A percentile compares a stretch with the other conserved stretches of the same genome.
These are phyloP conservation scores for Sminthurides aquaticus DNA, from an alignment of 2,888 invertebrate genomes.

Conservation along the genomic window DNA sequence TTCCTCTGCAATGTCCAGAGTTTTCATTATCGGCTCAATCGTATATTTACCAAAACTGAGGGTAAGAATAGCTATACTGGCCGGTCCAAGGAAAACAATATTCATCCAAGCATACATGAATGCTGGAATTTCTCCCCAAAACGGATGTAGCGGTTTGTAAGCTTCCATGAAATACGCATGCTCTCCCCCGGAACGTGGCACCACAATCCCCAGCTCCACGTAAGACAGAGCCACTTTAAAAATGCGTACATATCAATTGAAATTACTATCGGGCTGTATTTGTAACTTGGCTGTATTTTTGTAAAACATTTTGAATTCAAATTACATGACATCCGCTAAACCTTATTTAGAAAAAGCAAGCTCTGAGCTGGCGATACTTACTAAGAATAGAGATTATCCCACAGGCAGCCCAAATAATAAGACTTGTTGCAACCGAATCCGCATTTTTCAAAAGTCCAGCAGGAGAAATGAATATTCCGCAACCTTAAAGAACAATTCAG, in stretches of 20 bases:
- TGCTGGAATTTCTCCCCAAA: constrained; percentile 10
- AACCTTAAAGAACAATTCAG: neutral
- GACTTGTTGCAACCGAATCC: neutral
- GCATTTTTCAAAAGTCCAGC: neutral
- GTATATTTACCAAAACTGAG: neutral
- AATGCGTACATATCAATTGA: neutral
- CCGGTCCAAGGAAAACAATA: neutral
- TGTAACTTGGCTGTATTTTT: too few relatives aligned
- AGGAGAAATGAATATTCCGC: neutral
- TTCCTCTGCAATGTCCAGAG: neutral
- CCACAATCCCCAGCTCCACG: constrained; percentile 8
- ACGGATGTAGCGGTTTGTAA: constrained; percentile 12
- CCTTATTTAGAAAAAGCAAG: too few relatives aligned
- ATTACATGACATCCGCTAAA: neutral
- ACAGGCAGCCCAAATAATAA: neutral
- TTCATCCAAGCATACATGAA: neutral
- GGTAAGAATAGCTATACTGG: neutral
- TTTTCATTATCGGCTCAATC: neutral
- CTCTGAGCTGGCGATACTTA: too few relatives aligned
- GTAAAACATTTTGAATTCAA: neutral
- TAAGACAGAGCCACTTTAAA: constrained; percentile 10
- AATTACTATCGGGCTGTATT: too few relatives aligned
- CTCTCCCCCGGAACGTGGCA: constrained; percentile 9
- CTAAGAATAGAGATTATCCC: neutral
- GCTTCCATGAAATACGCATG: constrained; percentile 5